Conservation (phyloP, 1,140 invertebrate species). For the Heliconius melpomene region DNA sequence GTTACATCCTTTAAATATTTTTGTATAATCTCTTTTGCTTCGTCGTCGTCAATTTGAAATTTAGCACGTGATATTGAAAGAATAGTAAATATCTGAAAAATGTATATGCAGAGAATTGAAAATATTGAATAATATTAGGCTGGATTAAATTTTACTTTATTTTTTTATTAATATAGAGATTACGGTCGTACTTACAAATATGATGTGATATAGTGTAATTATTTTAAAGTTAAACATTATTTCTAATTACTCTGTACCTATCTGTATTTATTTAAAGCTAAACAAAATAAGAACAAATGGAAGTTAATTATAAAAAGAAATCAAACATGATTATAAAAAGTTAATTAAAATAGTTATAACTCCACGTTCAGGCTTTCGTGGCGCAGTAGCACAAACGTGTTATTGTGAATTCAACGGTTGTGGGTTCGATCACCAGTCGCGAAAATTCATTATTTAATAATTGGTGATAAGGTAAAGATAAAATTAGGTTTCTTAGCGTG, state of each 20-base stretch:
- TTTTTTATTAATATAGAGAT: too few species aligned
- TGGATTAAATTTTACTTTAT: neutral
- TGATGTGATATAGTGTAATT: neutral
- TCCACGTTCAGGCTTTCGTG: neutral
- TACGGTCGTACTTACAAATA: neutral
- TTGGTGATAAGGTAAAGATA: too few species aligned
- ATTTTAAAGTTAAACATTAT: neutral
- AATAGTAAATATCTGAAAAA: conserved; percentile 40
- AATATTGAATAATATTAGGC: neutral
- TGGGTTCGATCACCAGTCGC: too few species aligned
- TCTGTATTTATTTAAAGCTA: neutral
- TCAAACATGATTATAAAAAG: conserved; percentile 2
- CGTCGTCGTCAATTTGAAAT: conserved; percentile 37
- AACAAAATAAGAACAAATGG: neutral
- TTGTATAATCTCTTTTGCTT: conserved; percentile 46
- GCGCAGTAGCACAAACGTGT: neutral
- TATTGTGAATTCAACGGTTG: neutral
- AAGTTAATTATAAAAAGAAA: conserved; percentile 6
- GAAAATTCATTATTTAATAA: too few species aligned
- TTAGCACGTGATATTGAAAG: conserved; percentile 20
- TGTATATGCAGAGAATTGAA: too few species aligned
- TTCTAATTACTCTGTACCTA: neutral
- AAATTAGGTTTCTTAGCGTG: too few species aligned
- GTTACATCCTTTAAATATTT: conserved; percentile 55
- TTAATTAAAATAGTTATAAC: neutral